phyloP scores from a whole-genome alignment of 2,113 vertebrate genomes.

The Chaetodon trifascialis region DNA sequence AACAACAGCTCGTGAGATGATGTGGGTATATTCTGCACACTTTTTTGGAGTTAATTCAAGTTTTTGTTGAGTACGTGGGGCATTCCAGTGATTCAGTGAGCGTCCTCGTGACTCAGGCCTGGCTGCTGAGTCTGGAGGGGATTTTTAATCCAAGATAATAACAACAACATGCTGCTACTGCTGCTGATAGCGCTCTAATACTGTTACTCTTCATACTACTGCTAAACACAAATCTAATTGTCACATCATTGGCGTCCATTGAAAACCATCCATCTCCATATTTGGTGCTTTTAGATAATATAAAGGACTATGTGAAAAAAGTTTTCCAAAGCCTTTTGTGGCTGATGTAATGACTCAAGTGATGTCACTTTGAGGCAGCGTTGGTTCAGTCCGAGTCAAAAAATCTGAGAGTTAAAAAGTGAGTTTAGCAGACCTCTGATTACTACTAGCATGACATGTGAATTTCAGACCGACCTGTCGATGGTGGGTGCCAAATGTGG shows the following conservation, averaged over 20 bases:
- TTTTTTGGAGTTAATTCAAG: background rate
- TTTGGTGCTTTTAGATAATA: background rate
- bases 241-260: background rate
- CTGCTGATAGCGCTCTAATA: constrained; percentile 11
- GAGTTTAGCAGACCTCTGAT: too few relatives aligned
- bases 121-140: background rate
- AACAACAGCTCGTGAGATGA: constrained; percentile 10
- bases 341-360: background rate
- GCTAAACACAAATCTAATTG: background rate
- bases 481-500: rapidly evolving
- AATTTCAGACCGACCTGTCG: background rate
- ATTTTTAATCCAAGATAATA: constrained; percentile 1
- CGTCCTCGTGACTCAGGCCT: constrained; percentile 11
- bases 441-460: background rate
- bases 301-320: background rate
- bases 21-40: background rate
- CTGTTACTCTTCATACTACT: background rate
- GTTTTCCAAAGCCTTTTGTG: background rate
- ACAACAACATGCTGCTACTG: constrained; percentile 24
- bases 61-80: background rate
- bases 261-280: background rate
- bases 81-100: constrained; percentile 11
- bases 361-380: background rate
- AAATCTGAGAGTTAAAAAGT: too few relatives aligned
- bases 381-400: too few relatives aligned